Evolutionary conservation across 1,140 invertebrate genomes (phyloP).

Genomic region (Bombus impatiens): DNA sequence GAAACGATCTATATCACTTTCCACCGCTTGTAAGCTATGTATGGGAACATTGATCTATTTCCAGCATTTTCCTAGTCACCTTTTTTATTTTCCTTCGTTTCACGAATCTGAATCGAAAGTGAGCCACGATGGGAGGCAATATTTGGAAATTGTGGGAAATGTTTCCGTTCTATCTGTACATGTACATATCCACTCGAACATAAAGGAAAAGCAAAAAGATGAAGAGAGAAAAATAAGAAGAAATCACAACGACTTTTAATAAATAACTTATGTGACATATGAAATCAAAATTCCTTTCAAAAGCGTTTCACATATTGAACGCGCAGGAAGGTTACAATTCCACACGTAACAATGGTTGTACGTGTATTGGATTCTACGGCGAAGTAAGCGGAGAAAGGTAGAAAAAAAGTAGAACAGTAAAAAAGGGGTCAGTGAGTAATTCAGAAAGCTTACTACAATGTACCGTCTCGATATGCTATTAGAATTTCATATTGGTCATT

Average conservation of each 20-base stretch:
- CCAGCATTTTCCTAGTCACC: neutral
- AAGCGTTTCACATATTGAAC: neutral
- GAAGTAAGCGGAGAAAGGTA: too few relatives aligned
- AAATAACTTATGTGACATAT: neutral
- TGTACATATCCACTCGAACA: neutral
- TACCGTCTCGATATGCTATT: conserved; percentile 42
- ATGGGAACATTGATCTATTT: neutral
- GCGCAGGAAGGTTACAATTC: neutral
- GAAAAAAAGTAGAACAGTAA: conserved; percentile 45
- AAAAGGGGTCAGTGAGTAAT: conserved; percentile 55
- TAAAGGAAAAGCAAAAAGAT: neutral
- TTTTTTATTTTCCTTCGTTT: neutral
- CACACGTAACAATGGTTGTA: neutral
- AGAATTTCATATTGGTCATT: conserved; percentile 49
- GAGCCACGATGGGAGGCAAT: neutral
- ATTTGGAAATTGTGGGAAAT: neutral
- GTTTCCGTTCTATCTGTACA: neutral
- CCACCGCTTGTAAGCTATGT: conserved; percentile 7
- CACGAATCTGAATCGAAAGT: neutral
- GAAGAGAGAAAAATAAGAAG: neutral
- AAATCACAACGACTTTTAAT: neutral
- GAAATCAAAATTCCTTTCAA: neutral
- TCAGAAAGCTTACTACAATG: conserved; percentile 50
- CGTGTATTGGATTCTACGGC: conserved; percentile 12
- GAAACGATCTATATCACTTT: conserved; percentile 25